Base-by-base conservation (phyloP, 2,888 invertebrate species). In the Petrolisthes manimaculis region DNA sequence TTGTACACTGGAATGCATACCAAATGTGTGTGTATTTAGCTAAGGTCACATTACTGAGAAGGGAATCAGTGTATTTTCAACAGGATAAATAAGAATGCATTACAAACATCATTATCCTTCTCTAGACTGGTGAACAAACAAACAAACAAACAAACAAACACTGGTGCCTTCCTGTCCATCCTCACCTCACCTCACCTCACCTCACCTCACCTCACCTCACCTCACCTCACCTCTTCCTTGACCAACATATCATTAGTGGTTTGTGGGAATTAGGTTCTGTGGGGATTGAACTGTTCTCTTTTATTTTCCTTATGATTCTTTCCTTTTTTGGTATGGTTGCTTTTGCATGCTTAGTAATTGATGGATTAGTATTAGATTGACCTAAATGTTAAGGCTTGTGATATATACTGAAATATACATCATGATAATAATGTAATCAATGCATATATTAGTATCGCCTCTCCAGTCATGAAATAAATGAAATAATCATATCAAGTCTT, bases 251-350 rank as follows among this genome's bases (percentile, higher is more conserved):
- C 37, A 75, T 55, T 56, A 83, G 12, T 71, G 83, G 74, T 75
- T 86, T 86, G 82, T 86, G 86, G 86, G 79, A 86, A 86, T 56
- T 18, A 69, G 18, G 37, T 24, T 74, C 37, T 77, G 21, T 56
- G 82, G 86, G 86, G 61, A 82, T 71, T 80, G 86, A 86, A 86
- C 71, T 53, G 14, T 74, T 86, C 37, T 61, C 18, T 82, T 88
- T 84, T 55, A 12, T 74, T 84, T 67, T 69, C 51, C 37, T 37
- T 61, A 21, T 71, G 69, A 54, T 83, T 71, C 71, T 51, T 69
- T 74, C 74, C 54, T 55, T 78, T 56, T 55, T 71, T 69, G 37
- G 12, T 79, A 69, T 84, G 69, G 55, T 86, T 86, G 24, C 18
- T 71, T 54, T 54, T 67, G 71, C 74, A 84, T 71, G 75, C 18